Percentiles rank a stretch among this genome's conserved stretches.
Evolutionary conservation across 2,888 invertebrate species (phyloP).

Genomic region (Rugalucina vietnamica): DNA sequence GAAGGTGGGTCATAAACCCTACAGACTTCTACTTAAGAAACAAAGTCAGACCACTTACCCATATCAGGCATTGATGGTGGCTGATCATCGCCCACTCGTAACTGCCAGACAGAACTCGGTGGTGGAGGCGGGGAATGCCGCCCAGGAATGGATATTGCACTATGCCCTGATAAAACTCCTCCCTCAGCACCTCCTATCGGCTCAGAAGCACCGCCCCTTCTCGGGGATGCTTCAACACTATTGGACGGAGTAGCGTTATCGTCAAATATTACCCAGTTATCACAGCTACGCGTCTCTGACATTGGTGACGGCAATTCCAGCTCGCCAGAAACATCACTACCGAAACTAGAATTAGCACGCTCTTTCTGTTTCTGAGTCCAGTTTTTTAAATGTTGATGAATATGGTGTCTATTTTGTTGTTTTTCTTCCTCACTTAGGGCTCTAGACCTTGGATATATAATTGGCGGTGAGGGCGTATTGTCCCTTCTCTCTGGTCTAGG

Average conservation of each 20-base stretch:
- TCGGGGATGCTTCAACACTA: constrained; percentile 13
- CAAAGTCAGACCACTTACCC: constrained; percentile 48
- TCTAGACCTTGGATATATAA: constrained; percentile 69
- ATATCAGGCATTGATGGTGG: constrained; percentile 42
- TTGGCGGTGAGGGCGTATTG: constrained; percentile 68
- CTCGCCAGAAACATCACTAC: constrained; percentile 52
- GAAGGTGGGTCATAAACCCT: too few species aligned
- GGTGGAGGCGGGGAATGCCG: constrained; percentile 45
- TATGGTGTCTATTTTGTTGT: constrained; percentile 77
- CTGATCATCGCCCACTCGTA: constrained; percentile 57
- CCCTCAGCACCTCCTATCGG: constrained; percentile 41
- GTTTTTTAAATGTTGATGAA: constrained; percentile 78
- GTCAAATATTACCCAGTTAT: constrained; percentile 61
- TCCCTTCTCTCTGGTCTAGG: constrained; percentile 43
- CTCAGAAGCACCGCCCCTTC: constrained; percentile 1
- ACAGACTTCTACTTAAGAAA: too few species aligned
- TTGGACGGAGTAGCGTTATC: constrained; percentile 32
- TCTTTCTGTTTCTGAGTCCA: constrained; percentile 79
- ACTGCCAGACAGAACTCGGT: constrained; percentile 67
- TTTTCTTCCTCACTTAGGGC: constrained; percentile 78
- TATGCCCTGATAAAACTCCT: constrained; percentile 47
- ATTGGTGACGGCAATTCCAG: constrained; percentile 52
- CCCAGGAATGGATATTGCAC: constrained; percentile 47
- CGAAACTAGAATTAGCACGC: constrained; percentile 64
- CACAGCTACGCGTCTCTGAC: constrained; percentile 55